phyloP scores from a whole-genome alignment of 2,797 vertebrate species.

The Acipenser transmontanus region DNA sequence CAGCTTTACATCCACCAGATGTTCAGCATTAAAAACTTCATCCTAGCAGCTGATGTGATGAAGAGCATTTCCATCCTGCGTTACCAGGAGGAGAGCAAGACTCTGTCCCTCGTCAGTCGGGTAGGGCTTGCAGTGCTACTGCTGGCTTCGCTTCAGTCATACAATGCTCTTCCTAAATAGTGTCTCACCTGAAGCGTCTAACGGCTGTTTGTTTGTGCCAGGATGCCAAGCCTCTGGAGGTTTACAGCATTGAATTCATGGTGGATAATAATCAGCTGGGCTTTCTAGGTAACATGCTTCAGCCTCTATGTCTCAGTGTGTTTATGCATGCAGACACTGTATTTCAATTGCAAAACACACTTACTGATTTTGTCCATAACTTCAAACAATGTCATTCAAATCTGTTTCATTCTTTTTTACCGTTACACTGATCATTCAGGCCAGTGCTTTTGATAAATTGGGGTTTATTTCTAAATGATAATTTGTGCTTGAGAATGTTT shows the following conservation, averaged over 20 bases:
- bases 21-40: constrained; percentile 95
- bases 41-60: constrained; percentile 87
- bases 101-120: constrained; percentile 85
- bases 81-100: constrained; percentile 92
- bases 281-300: constrained; percentile 67
- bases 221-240: constrained; percentile 88
- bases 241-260: constrained; percentile 89
- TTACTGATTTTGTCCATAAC: too few relatives aligned
- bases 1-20: constrained; percentile 96
- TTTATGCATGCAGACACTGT: background rate
- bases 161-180: background rate
- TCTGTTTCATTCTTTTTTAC: too few relatives aligned
- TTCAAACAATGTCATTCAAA: too few relatives aligned
- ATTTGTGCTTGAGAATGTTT: too few relatives aligned
- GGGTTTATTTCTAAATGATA: too few relatives aligned
- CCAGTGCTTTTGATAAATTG: too few relatives aligned
- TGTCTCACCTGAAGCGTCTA: background rate
- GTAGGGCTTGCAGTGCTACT: constrained; percentile 42
- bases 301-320: background rate
- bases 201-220: constrained; percentile 36
- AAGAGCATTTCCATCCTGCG: constrained; percentile 89
- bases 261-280: constrained; percentile 85
- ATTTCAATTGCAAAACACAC: background rate
- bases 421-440: too few relatives aligned
- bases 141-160: background rate